Conservation (phyloP, 1,140 invertebrate genomes). For the Ectropis grisescens region DNA sequence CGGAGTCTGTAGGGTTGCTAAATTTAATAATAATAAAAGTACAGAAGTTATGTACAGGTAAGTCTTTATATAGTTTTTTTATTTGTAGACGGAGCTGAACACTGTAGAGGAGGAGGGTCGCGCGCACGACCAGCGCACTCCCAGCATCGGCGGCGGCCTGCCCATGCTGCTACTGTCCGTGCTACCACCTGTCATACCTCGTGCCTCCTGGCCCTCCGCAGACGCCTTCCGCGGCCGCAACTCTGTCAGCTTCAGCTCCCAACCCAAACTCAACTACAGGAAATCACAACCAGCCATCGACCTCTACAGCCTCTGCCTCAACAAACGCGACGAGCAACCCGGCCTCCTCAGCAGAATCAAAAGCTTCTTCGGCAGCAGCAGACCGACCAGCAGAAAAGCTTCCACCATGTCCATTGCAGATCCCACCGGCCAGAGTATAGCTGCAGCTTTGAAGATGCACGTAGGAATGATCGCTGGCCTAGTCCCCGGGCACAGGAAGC, state of each 20-base stretch:
- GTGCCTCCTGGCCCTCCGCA: slow-evolving; percentile 82
- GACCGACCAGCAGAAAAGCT: slow-evolving; percentile 73
- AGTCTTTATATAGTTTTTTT: background rate
- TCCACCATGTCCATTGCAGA: slow-evolving; percentile 76
- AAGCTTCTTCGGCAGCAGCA: slow-evolving; percentile 74
- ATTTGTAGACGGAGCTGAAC: slow-evolving; percentile 65
- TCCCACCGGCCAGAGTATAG: slow-evolving; percentile 72
- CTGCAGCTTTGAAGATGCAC: slow-evolving; percentile 77
- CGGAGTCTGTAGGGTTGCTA: no score
- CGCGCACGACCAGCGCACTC: slow-evolving; percentile 63
- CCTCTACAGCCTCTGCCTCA: slow-evolving; percentile 71
- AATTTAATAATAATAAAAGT: no score
- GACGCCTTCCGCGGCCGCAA: slow-evolving; percentile 70
- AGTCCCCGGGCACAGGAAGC: slow-evolving; percentile 73
- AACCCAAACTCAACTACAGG: slow-evolving; percentile 74
- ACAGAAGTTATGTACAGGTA: no score
- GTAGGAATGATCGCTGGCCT: slow-evolving; percentile 80
- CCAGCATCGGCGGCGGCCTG: slow-evolving; percentile 77
- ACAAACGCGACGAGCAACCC: slow-evolving; percentile 69
- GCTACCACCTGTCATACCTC: slow-evolving; percentile 79
- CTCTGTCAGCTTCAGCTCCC: slow-evolving; percentile 76
- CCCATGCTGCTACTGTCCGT: slow-evolving; percentile 79
- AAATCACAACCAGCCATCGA: slow-evolving; percentile 70
- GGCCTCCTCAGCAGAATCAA: slow-evolving; percentile 68
- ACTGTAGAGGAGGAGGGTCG: slow-evolving; percentile 55